These are phyloP conservation scores for Prochilodus magdalenae DNA, from an alignment of 2,113 vertebrate genomes.

Conservation along the genomic window DNA sequence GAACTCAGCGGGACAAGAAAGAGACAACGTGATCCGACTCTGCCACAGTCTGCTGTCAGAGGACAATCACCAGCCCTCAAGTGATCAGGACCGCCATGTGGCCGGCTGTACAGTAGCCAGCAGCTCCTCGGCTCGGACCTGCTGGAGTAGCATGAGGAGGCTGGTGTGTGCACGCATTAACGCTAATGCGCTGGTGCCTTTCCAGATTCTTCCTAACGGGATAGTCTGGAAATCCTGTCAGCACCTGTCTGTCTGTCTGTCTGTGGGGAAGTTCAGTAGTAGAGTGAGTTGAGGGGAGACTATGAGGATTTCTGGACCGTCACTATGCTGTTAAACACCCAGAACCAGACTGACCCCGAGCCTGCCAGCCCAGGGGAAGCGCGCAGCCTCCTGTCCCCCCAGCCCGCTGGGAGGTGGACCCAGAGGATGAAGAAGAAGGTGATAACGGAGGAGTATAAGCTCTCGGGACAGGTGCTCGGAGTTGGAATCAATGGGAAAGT, in stretches of 20 bases:
- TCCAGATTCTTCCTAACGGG: constrained; percentile 21
- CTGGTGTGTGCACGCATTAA: not conserved
- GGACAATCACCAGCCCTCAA: too few species aligned
- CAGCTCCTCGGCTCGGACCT: not conserved
- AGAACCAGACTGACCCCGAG: constrained; percentile 63
- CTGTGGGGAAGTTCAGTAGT: not conserved
- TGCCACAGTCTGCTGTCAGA: too few species aligned
- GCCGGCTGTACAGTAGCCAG: too few species aligned
- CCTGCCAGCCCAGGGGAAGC: constrained; percentile 43
- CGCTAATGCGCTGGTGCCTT: not conserved
- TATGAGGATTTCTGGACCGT: not conserved
- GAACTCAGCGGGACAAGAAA: not conserved
- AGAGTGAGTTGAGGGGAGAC: not conserved
- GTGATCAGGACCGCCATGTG: not conserved
- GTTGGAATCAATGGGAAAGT: constrained; percentile 91
- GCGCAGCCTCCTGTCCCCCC: constrained; percentile 59
- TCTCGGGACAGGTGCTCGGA: constrained; percentile 86
- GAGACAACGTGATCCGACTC: not conserved
- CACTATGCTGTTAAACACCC: constrained; percentile 73
- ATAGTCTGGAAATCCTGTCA: constrained; percentile 30
- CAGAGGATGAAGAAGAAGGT: constrained; percentile 84
- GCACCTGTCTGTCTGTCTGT: too few species aligned
- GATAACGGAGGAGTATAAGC: constrained; percentile 88
- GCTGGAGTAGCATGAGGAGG: not conserved
- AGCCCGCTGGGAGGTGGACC: constrained; percentile 71